Percentiles rank a stretch among this genome's conserved stretches.
Conservation (phyloP, 64 coral and sea anemone species). For the Hydrozoanthus tunicans region DNA sequence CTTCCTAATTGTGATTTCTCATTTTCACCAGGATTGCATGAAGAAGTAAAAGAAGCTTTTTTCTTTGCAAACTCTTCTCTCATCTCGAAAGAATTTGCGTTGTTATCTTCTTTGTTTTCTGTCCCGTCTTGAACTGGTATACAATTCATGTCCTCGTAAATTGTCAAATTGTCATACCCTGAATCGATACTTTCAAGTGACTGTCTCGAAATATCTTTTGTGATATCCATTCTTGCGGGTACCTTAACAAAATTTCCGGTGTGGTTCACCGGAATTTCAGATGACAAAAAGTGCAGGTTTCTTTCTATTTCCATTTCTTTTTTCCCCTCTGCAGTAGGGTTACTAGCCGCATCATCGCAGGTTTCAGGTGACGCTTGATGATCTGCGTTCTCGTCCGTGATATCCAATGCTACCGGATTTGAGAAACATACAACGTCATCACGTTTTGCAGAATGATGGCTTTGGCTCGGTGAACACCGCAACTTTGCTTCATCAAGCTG, state of each 20-base stretch:
- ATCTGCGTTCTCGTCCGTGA: background rate
- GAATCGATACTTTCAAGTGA: conserved; percentile 47
- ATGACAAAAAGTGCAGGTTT: background rate
- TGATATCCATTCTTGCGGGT: background rate
- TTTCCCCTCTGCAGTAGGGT: background rate
- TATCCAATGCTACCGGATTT: conserved; percentile 9
- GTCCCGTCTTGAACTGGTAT: background rate
- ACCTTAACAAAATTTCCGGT: background rate
- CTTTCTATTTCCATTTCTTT: background rate
- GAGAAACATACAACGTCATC: conserved; percentile 31
- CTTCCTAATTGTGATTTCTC: background rate
- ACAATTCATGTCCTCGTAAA: background rate
- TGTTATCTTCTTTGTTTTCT: background rate
- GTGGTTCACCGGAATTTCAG: background rate
- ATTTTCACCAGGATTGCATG: background rate
- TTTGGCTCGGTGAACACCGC: too few species aligned
- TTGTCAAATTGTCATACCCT: conserved; percentile 26
- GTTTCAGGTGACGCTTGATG: background rate
- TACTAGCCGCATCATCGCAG: background rate
- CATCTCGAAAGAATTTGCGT: background rate
- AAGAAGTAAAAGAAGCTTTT: background rate
- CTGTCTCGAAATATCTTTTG: background rate
- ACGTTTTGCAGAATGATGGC: background rate
- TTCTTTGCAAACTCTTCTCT: background rate
- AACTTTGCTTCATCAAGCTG: background rate